phyloP scores from a whole-genome alignment of 2,888 invertebrate genomes.

The Zhuqinia jingwanae region DNA sequence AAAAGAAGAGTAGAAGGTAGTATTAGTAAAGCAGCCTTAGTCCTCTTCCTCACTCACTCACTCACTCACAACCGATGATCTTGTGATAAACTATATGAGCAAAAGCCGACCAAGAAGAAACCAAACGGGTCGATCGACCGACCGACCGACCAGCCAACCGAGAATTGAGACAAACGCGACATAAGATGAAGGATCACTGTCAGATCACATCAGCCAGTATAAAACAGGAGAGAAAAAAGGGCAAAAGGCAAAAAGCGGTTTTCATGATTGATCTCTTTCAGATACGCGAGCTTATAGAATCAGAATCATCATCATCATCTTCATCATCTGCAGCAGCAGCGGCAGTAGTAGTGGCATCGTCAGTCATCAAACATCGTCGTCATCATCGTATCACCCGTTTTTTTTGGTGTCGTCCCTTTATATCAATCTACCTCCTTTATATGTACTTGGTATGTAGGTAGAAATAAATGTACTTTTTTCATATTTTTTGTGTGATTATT shows the following conservation, averaged over 20 bases:
- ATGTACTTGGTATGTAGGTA: too few relatives aligned
- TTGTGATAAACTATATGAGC: constrained; percentile 67
- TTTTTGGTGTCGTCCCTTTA: constrained; percentile 12
- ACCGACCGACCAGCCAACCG: constrained; percentile 64
- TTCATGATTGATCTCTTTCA: constrained; percentile 70
- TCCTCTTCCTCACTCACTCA: neutral
- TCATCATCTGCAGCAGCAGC: neutral
- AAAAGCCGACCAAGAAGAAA: constrained; percentile 62
- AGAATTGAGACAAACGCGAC: constrained; percentile 71
- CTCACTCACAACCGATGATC: constrained; percentile 53
- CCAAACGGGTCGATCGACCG: constrained; percentile 64
- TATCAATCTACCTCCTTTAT: too few relatives aligned
- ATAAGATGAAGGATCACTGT: constrained; percentile 72
- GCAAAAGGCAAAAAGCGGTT: constrained; percentile 73
- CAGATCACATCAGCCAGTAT: constrained; percentile 70
- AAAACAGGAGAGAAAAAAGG: constrained; percentile 64
- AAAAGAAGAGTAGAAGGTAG: too few relatives aligned
- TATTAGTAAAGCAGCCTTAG: constrained; percentile 49
- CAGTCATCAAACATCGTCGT: neutral
- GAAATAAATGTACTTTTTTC: too few relatives aligned
- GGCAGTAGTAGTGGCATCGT: too few relatives aligned
- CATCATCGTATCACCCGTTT: constrained; percentile 32
- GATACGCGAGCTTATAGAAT: constrained; percentile 61
- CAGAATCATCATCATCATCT: constrained; percentile 35
- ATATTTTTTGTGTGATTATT: constrained; percentile 25